phyloP scores from a whole-genome alignment of 1,140 invertebrate genomes.

The Temnothorax curvispinosus region DNA sequence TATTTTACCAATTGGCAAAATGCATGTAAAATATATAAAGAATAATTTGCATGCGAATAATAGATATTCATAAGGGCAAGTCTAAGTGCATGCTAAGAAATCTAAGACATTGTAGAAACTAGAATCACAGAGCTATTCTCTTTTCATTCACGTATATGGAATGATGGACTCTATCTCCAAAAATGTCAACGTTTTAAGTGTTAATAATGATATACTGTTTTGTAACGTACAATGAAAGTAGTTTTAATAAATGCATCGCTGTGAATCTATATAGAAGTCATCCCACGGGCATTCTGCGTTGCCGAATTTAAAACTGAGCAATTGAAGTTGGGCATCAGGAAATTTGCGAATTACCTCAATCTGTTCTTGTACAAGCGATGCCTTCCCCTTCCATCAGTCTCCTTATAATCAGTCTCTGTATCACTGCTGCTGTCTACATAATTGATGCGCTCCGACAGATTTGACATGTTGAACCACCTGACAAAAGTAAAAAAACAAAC shows the following conservation, averaged over 20 bases:
- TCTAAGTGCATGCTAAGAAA: slow-evolving; percentile 65
- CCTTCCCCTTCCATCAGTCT: slow-evolving; percentile 88
- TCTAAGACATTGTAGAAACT: slow-evolving; percentile 15
- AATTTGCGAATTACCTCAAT: slow-evolving; percentile 85
- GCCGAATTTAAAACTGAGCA: neutral
- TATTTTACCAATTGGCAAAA: neutral
- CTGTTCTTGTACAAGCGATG: slow-evolving; percentile 88
- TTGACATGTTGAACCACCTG: slow-evolving; percentile 85
- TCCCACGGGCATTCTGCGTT: neutral
- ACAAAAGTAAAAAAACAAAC: slow-evolving; percentile 42
- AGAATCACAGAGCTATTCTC: neutral
- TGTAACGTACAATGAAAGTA: neutral
- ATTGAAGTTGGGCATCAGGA: neutral
- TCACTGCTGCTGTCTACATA: slow-evolving; percentile 90
- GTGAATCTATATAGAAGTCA: neutral
- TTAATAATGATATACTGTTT: neutral
- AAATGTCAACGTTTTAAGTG: neutral
- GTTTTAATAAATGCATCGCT: neutral
- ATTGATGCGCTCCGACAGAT: slow-evolving; percentile 83
- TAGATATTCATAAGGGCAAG: slow-evolving; percentile 43
- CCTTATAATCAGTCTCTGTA: slow-evolving; percentile 89
- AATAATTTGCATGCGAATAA: slow-evolving; percentile 68
- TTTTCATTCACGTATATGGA: neutral
- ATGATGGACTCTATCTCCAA: neutral
- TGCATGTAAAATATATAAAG: slow-evolving; percentile 13